Percentiles rank a stretch among this genome's conserved stretches.
Conservation (phyloP, 2,113 vertebrate genomes). For the Rhizomys pruinosus region DNA sequence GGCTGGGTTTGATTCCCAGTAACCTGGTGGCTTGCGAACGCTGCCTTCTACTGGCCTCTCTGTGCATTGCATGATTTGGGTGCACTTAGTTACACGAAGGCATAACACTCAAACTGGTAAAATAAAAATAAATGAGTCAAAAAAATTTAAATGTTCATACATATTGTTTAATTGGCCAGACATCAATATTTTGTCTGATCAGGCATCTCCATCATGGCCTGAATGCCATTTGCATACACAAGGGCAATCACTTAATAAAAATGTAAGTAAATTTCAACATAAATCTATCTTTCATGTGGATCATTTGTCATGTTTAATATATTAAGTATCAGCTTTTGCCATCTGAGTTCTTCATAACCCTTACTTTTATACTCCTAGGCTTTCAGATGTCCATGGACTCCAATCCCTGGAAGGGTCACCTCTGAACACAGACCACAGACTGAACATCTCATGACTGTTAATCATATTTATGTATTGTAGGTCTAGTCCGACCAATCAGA, state of each 20-base stretch:
- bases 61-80: too few species aligned
- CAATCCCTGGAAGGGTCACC: neutral
- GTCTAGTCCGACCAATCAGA: too few species aligned
- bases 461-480: neutral
- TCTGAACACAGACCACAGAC: neutral
- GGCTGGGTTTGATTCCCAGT: too few species aligned
- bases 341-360: neutral
- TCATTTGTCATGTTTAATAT: neutral
- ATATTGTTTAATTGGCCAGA: neutral
- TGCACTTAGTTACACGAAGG: too few species aligned
- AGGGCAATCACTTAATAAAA: neutral
- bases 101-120: too few species aligned
- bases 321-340: neutral
- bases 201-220: neutral
- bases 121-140: too few species aligned
- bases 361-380: neutral
- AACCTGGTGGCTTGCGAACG: too few species aligned
- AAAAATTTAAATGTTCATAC: too few species aligned
- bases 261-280: neutral
- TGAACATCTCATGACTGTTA: too few species aligned
- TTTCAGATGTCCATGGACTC: neutral
- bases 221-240: neutral
- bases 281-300: neutral
- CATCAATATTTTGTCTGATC: neutral
- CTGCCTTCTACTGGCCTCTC: too few species aligned